Base-by-base conservation (phyloP, 1,140 invertebrate species). In the Pogonomyrmex barbatus region DNA sequence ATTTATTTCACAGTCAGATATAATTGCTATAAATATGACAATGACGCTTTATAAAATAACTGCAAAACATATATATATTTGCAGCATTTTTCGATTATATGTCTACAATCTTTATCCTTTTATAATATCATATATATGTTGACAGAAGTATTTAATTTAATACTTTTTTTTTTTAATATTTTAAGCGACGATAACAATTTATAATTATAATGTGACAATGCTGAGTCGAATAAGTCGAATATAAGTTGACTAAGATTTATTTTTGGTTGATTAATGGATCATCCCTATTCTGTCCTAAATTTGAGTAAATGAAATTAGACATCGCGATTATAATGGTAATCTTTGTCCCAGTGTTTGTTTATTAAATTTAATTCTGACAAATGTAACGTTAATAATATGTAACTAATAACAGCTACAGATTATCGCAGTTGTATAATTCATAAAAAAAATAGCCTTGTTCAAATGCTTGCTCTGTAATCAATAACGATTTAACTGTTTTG, bases 401-500 rank as follows among this genome's bases (percentile, higher is more conserved):
- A 54, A 60, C 24, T 24, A 24, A 24, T 24, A 88, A 73, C 86
- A 85, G 47, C 2, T 36, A 79, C 85, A 42, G 63, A 4, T 90
- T 36, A 54, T 62, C 52, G 10, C 42, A 62, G 54, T 88, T 87
- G 60, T 82, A 82, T 65, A 33, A 84, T 87, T 88, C 68, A 87
- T 87, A 87, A 86, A 36, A 82, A 83, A 76, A 54, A 89, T 88
- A 87, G 88, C 58, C 84, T 87, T 86, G 62, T 90, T 87, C 56
- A 60, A 89, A 89, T 79, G 75, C 62, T 92, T 87, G 86, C 87
- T 71, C 62, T 89, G 77, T 88, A 62, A 88, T 79, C 79, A 91
- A 93, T 93, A 94, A 93, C 91, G 67, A 91, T 88, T 92, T 85
- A 91, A 86, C 88, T 93, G 87, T 94, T 94, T 94, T 94, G 89